Evolutionary conservation across 2,797 vertebrate genomes (phyloP), one percentile per base, ranked within the genome.

Genomic region (Myoxocephalus aenaeus): DNA sequence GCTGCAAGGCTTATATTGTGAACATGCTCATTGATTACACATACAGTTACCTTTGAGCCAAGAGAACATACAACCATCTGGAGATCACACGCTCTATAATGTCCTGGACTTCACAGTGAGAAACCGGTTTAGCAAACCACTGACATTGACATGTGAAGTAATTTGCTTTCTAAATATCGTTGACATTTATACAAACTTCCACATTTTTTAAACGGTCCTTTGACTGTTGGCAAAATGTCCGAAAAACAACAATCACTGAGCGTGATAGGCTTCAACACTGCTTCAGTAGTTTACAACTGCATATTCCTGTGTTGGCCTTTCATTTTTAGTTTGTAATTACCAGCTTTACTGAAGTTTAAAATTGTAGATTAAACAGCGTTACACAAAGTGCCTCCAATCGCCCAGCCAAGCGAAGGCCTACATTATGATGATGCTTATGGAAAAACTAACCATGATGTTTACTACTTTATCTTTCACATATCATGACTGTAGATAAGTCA

Each of bases 271-370:
- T 68, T 64, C 51, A 65, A 29, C 5, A 14, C 38, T 8, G 50
- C 46, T 51, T 48, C 58, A 72, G 58, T 29, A 27, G 27, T 70
- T 74, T 57, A 63, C 77, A 79, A 68, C 71, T 83, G 71, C n/a
- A 71, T 75, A 73, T 72, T 65, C 68, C 68, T 51, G 40, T 78
- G 65, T 75, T 83, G 64, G 75, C 68, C 38, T 83, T 77, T 88
- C 58, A 64, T 71, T 84, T 90, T 81, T 75, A 84, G 70, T 57
- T 81, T 82, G 79, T 84, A 89, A 90, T 93, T 89, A 80, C 70
- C 76, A 89, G 89, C 83, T 90, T 71, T 80, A 73, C 72, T 73
- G 66, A 79, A 84, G 74, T 87, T 91, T 80, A 68, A 78, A 82
- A 86, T 89, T 32, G 32, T 4, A 63, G 74, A 75, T 63, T 50